These are phyloP conservation scores for Drosophila falleni DNA, from an alignment of 2,888 invertebrate species.

Conservation along the genomic window DNA sequence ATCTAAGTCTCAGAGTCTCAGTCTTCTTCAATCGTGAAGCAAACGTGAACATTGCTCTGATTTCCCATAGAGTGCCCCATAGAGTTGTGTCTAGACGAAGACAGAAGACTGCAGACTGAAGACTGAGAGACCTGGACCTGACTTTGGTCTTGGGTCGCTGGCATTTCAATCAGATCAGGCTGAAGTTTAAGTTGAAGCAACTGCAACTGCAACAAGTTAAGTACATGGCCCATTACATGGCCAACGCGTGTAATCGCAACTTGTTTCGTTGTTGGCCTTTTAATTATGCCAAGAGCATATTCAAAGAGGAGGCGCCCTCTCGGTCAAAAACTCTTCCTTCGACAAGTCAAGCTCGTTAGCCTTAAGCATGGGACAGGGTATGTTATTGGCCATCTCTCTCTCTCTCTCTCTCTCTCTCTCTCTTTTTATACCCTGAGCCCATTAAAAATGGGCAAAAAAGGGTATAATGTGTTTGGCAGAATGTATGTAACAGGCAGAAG, in stretches of 20 bases:
- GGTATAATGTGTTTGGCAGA: no score
- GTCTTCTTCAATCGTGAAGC: conserved; percentile 14
- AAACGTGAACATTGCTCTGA: conserved; percentile 53
- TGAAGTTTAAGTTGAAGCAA: conserved; percentile 17
- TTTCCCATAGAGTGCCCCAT: conserved; percentile 59
- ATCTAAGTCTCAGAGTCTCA: conserved; percentile 8
- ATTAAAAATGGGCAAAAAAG: no score
- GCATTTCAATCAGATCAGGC: conserved; percentile 73
- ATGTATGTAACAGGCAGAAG: no score
- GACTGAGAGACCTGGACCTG: conserved; percentile 25
- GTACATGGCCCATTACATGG: conserved; percentile 79
- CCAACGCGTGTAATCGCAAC: conserved; percentile 78
- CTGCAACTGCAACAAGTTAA: conserved; percentile 55
- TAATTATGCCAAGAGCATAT: conserved; percentile 74
- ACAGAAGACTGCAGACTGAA: neutral
- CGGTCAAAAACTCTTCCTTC: conserved; percentile 51
- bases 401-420: neutral
- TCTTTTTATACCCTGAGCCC: no score
- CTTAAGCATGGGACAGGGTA: conserved; percentile 51
- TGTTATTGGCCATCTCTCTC: conserved; percentile 55
- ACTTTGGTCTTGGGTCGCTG: conserved; percentile 51
- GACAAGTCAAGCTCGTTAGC: conserved; percentile 59
- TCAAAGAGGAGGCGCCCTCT: conserved; percentile 53
- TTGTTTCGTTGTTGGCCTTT: conserved; percentile 63
- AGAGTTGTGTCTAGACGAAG: conserved; percentile 48